Evolutionary conservation across 2,113 vertebrate genomes (phyloP), one percentile per base, ranked within the genome.

Genomic region (Osmerus eperlanus): DNA sequence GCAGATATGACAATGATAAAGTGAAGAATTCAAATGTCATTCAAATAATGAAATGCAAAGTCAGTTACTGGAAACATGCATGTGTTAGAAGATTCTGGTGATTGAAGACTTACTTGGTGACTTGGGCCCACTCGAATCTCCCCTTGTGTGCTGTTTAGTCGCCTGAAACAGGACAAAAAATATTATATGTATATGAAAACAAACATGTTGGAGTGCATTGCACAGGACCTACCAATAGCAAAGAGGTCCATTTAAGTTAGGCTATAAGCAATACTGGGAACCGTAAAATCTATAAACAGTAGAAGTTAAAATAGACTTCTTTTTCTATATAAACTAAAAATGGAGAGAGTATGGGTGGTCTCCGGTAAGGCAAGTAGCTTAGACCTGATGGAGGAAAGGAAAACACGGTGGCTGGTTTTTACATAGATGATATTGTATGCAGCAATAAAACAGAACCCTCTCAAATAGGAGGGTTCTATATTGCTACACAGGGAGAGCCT

Each of bases 111-210:
- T 92, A 99, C 97, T 94, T 99, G 97, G 83, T 99, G 97, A 86
- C 97, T 99, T 69, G 97, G 97, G 74, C 97, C 97, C 73, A 99
- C 97, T 83, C 97, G 93, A 89, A 99, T 99, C 85, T 99, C 97
- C 68, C 97, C 97, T 74, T 99, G 97, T 77, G 97, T 99, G 86
- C 97, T 99, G 93, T 99, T 99, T 74, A 99, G 90, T 91, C 97
- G 95, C 94, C 97, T 99, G 90, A 74, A 84, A 85, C 71, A 86
- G 76, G 83, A 63, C 1, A 84, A 67, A 36, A 69, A 71, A 76
- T 61, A 72, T 52, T 85, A 76, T 61, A 72, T 52, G 84, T 82
- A 79, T 32, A 70, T 78, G 25, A 82, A 74, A 67, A 68, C 25
- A 65, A 32, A 32, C 28, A 68, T 21, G 41, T 47, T 11, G 41